phyloP scores from a whole-genome alignment of 2,797 vertebrate species.

The Pygocentrus nattereri region DNA sequence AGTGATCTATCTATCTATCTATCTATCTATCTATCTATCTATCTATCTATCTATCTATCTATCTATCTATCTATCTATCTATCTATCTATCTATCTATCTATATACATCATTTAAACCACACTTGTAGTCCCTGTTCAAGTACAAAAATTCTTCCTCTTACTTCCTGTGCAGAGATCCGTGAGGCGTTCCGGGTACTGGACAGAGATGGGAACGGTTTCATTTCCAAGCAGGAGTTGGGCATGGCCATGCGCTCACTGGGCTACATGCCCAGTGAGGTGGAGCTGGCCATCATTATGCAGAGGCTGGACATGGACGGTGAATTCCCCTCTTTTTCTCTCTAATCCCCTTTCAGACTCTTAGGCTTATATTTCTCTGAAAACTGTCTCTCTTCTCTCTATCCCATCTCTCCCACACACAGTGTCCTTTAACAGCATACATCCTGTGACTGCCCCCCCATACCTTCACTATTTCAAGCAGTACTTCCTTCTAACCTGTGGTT shows the following conservation, averaged over 20 bases:
- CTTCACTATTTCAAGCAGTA: not conserved
- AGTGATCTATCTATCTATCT: too few relatives aligned
- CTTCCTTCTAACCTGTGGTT: not conserved
- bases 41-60: too few relatives aligned
- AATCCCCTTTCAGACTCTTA: constrained; percentile 10
- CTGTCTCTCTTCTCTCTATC: not conserved
- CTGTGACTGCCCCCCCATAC: not conserved
- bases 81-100: not conserved
- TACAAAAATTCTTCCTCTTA: constrained; percentile 8
- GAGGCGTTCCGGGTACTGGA: constrained; percentile 92
- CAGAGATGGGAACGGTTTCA: constrained; percentile 89
- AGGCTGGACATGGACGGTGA: constrained; percentile 90
- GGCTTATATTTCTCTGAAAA: constrained; percentile 31
- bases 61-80: too few relatives aligned
- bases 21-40: too few relatives aligned
- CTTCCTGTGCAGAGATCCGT: constrained; percentile 84
- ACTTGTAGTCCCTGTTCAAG: not conserved
- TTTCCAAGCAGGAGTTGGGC: constrained; percentile 90
- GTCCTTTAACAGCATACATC: not conserved
- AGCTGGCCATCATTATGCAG: constrained; percentile 91
- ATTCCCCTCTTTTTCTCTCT: constrained; percentile 52
- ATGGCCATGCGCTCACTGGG: constrained; percentile 91
- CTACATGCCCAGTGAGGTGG: constrained; percentile 91
- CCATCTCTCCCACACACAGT: constrained; percentile 4
- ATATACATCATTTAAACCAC: not conserved